Conservation (phyloP, 2,888 invertebrate genomes). For the Monoplex corrugatus region DNA sequence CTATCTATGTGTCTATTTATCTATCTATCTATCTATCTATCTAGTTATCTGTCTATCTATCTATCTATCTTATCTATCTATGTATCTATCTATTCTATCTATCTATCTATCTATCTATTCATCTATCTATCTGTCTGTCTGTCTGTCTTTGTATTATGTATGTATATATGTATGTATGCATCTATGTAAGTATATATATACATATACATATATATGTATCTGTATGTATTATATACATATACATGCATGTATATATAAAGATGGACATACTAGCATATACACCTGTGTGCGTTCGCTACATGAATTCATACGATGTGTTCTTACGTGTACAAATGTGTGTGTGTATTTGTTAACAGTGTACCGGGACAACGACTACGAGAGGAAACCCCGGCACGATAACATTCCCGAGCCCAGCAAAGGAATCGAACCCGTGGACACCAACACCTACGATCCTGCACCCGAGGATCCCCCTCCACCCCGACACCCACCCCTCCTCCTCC, state of each 20-base stretch:
- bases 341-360: slow-evolving; percentile 18
- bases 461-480: not conserved
- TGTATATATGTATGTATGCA: no score
- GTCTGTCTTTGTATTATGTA: no score
- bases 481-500: not conserved
- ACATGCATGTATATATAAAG: not conserved
- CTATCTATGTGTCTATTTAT: no score
- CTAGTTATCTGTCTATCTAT: no score
- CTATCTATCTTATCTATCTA: no score
- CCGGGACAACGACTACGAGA: slow-evolving; percentile 29
- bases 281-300: not conserved
- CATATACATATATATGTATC: not conserved
- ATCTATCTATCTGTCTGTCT: no score
- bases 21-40: no score
- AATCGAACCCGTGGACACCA: slow-evolving; percentile 35
- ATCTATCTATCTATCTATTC: no score
- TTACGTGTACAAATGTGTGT: not conserved
- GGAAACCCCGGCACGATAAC: not conserved
- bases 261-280: not conserved
- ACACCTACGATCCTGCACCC: slow-evolving; percentile 4
- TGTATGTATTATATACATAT: not conserved
- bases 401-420: slow-evolving; percentile 35
- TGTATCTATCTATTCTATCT: no score
- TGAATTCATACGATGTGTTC: no score
- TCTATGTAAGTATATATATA: no score